Base-by-base conservation (phyloP, 1,140 invertebrate species). In the Panagrolaimus sp. region DNA sequence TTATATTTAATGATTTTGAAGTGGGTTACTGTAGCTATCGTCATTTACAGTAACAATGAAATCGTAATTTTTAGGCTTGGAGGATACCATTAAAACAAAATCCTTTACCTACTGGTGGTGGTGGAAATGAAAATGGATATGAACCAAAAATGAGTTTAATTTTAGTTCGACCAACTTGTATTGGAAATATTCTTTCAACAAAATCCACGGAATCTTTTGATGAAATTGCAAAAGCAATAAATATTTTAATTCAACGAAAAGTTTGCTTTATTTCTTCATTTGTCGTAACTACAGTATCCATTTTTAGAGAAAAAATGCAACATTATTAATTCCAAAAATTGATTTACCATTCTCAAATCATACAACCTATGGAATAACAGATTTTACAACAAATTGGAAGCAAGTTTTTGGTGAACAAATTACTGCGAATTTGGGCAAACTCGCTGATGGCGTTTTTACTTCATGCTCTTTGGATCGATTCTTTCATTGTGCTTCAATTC, bases 261-360 rank as follows among this genome's bases (percentile, higher is more conserved):
- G 52, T 58, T 12, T 26, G 52, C 3, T 6, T 1, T 26, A 1
- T 21, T n/a, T 55, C 15, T 9, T 1, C 9, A 48, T n/a, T 24
- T 48, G 45, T 5, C 10, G 9, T 55, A 55, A n/a, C 10, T 24
- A 55, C 28, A 28, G 15, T 15, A 12, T 38, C 2, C 7, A 38
- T 38, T 55, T 55, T 55, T 17, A 21, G 21, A 55, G 52, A 21
- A 21, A 26, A 58, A 58, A 58, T 28, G 52, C 52, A 28, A 10
- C 15, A 21, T 10, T 17, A n/a, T 28, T 58, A 21, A 12, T 58
- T 12, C 52, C 52, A 1, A n/a, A 26, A 12, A 17, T 58, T 14
- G 52, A 58, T 21, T 28, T 58, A 28, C 52, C 52, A 21, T 58
- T 26, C 17, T 21, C 21, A 12, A 26, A 21, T 12, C 52, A 58